phyloP scores from a whole-genome alignment of 2,888 invertebrate genomes.

The Eristalinus sepulchralis region DNA sequence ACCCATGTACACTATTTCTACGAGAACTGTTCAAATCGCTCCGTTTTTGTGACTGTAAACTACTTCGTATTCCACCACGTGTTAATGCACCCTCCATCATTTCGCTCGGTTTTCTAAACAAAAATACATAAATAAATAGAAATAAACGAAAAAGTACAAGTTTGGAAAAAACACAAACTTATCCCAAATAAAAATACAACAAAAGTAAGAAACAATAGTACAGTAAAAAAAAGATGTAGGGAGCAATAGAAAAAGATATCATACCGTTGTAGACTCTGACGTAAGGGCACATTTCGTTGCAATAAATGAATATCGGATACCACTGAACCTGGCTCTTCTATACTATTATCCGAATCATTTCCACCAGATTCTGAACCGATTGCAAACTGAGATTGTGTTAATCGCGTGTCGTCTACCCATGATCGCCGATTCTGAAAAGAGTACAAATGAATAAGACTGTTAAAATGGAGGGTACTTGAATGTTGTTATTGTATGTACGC shows the following conservation, averaged over 20 bases:
- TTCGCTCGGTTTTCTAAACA: slow-evolving; percentile 81
- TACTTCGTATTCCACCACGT: slow-evolving; percentile 83
- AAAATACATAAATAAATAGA: background rate
- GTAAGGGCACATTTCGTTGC: slow-evolving; percentile 81
- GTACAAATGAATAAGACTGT: background rate
- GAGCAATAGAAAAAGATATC: slow-evolving; percentile 24
- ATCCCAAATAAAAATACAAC: slow-evolving; percentile 14
- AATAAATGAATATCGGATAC: slow-evolving; percentile 82
- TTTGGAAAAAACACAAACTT: slow-evolving; percentile 15
- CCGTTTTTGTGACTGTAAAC: slow-evolving; percentile 82
- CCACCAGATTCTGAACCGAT: slow-evolving; percentile 87
- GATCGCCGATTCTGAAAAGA: slow-evolving; percentile 85
- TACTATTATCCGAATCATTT: slow-evolving; percentile 90
- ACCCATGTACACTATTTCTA: slow-evolving; percentile 85
- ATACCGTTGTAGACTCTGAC: slow-evolving; percentile 83
- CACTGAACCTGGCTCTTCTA: slow-evolving; percentile 83
- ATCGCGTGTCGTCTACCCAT: slow-evolving; percentile 86
- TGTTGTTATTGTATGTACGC: background rate
- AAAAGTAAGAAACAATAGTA: slow-evolving; percentile 14
- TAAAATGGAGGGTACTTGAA: no score
- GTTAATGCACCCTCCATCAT: slow-evolving; percentile 84
- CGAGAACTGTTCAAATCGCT: slow-evolving; percentile 81
- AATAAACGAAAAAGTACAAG: slow-evolving; percentile 5
- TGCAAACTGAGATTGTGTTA: slow-evolving; percentile 86
- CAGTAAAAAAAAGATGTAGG: background rate